Conservation (phyloP, 2,113 vertebrate species). For the Tetrao urogallus region DNA sequence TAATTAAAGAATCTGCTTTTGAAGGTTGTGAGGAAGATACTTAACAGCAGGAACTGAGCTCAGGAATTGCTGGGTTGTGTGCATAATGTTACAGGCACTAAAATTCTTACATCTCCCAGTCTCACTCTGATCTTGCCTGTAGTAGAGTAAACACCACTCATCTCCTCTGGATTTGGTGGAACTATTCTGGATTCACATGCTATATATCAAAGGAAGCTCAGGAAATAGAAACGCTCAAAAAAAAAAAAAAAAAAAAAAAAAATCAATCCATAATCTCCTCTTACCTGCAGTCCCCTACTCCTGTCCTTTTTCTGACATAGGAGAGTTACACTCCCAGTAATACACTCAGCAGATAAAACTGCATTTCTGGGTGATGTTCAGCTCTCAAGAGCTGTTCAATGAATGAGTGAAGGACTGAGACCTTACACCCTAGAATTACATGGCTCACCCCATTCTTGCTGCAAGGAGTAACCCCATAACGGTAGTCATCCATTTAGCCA, state of each 20-base stretch:
- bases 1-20: conserved; percentile 73
- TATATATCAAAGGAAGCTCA: background rate
- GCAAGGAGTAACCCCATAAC: background rate
- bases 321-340: background rate
- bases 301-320: background rate
- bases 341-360: background rate
- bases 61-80: conserved; percentile 24
- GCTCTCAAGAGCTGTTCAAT: background rate
- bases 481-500: background rate
- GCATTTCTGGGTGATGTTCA: background rate
- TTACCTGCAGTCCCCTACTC: background rate
- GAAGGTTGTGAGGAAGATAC: conserved; percentile 64
- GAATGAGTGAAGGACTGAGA: background rate
- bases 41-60: conserved; percentile 60
- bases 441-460: background rate
- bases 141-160: conserved; percentile 5
- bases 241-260: background rate
- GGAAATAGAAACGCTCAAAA: conserved; percentile 4
- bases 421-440: background rate
- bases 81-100: conserved; percentile 57
- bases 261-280: background rate
- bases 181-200: background rate
- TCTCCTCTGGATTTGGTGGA: background rate
- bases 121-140: background rate
- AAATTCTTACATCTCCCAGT: conserved; percentile 8